Evolutionary conservation across 2,113 vertebrate species (phyloP).

Genomic region (Rhynchomys soricoides): DNA sequence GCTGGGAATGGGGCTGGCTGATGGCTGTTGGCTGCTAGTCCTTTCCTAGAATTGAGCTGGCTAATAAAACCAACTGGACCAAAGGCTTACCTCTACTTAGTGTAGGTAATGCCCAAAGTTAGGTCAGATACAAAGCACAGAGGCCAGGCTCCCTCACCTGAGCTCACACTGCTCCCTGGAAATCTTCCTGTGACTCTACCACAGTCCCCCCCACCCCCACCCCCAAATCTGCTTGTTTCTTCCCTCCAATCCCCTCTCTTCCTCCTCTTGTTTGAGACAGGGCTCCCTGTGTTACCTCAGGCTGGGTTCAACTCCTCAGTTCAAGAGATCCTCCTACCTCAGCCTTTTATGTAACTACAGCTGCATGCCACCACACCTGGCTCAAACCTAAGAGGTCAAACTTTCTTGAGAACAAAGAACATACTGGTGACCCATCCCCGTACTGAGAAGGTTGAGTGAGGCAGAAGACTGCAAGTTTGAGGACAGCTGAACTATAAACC

Average conservation of each 20-base stretch:
- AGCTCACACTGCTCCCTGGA: neutral
- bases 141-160: neutral
- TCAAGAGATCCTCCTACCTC: neutral
- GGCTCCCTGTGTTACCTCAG: neutral
- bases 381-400: neutral
- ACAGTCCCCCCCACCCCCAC: neutral
- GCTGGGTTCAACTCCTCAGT: neutral
- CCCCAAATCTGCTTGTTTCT: neutral
- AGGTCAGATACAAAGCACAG: neutral
- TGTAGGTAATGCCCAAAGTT: neutral
- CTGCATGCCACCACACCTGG: neutral
- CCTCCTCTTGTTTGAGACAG: neutral
- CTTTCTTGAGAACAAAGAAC: conserved; percentile 26
- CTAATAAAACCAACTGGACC: neutral
- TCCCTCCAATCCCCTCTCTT: neutral
- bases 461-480: neutral
- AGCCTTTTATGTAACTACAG: neutral
- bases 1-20: neutral
- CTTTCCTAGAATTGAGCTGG: neutral
- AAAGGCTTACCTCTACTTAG: neutral
- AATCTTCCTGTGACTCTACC: neutral
- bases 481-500: neutral
- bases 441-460: neutral
- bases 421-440: neutral
- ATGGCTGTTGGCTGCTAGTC: neutral